These are phyloP conservation scores for Bactericera cockerelli DNA, from an alignment of 1,140 invertebrate species.

Conservation along the genomic window DNA sequence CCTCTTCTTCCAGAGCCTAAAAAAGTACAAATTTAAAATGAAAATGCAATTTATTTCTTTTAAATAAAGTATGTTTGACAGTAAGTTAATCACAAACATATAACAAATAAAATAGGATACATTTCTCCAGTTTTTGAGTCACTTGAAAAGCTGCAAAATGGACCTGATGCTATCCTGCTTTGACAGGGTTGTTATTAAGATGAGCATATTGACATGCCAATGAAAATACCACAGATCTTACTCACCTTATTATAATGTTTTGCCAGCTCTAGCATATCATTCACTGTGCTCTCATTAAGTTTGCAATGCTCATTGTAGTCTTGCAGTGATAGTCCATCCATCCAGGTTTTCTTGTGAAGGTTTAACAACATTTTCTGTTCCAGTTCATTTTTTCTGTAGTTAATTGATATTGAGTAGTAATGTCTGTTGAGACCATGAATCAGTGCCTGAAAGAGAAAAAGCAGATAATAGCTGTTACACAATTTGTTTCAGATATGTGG, in stretches of 20 bases:
- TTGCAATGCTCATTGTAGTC: slow-evolving; percentile 92
- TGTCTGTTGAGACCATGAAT: slow-evolving; percentile 98
- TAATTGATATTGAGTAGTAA: slow-evolving; percentile 99
- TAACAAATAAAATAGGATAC: too few species aligned
- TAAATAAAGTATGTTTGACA: too few species aligned
- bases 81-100: too few species aligned
- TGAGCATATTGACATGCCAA: too few species aligned
- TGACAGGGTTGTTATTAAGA: too few species aligned
- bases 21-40: slow-evolving; percentile 19
- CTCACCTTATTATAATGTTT: slow-evolving; percentile 94
- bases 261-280: slow-evolving; percentile 92
- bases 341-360: slow-evolving; percentile 98
- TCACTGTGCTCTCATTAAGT: slow-evolving; percentile 79
- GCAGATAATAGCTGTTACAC: not conserved
- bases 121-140: too few species aligned
- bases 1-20: slow-evolving; percentile 92
- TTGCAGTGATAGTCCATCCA: slow-evolving; percentile 87
- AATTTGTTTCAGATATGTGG: not conserved
- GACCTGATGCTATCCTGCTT: too few species aligned
- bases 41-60: too few species aligned
- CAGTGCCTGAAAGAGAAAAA: slow-evolving; percentile 52
- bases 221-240: too few species aligned
- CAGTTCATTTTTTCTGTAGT: slow-evolving; percentile 96
- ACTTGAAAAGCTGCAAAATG: too few species aligned
- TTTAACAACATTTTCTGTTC: slow-evolving; percentile 99